These are phyloP conservation scores for Leptarthrus brevirostris DNA, from an alignment of 2,888 invertebrate species.

Conservation along the genomic window DNA sequence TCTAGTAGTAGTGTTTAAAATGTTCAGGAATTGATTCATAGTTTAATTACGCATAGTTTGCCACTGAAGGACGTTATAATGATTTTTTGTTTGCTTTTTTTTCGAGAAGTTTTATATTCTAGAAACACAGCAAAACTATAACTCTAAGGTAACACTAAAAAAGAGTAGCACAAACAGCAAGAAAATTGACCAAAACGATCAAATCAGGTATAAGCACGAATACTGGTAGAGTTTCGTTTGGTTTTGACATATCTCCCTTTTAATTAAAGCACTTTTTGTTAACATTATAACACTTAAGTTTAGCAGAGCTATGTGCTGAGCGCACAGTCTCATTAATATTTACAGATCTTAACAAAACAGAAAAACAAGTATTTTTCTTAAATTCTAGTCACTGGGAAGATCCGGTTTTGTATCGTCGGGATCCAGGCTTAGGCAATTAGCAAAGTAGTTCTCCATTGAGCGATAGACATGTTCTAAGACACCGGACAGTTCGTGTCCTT, in stretches of 20 bases:
- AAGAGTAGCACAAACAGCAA: conserved; percentile 23
- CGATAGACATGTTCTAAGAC: conserved; percentile 91
- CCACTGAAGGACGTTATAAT: background rate
- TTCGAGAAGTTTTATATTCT: background rate
- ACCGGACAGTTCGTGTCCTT: conserved; percentile 85
- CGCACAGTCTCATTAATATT: conserved; percentile 3
- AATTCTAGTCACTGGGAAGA: conserved; percentile 38
- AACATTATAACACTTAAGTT: conserved; percentile 41
- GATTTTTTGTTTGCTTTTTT: background rate
- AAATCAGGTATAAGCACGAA: conserved; percentile 33
- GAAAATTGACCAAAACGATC: conserved; percentile 11
- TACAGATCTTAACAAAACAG: background rate
- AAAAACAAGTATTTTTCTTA: background rate
- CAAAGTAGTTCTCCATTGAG: conserved; percentile 93
- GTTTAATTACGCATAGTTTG: background rate
- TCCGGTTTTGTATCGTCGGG: conserved; percentile 78
- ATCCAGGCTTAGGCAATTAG: conserved; percentile 90
- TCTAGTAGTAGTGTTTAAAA: conserved; percentile 38
- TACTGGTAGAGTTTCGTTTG: conserved; percentile 36
- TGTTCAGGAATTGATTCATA: conserved; percentile 36
- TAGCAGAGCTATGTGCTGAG: conserved; percentile 2
- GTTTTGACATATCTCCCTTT: conserved; percentile 23
- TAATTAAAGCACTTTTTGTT: conserved; percentile 49
- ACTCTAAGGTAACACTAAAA: conserved; percentile 1
- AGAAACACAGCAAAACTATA: conserved; percentile 15